Base-by-base conservation (phyloP, 2,113 vertebrate species). In the Ptilorrhoa leucosticta region DNA sequence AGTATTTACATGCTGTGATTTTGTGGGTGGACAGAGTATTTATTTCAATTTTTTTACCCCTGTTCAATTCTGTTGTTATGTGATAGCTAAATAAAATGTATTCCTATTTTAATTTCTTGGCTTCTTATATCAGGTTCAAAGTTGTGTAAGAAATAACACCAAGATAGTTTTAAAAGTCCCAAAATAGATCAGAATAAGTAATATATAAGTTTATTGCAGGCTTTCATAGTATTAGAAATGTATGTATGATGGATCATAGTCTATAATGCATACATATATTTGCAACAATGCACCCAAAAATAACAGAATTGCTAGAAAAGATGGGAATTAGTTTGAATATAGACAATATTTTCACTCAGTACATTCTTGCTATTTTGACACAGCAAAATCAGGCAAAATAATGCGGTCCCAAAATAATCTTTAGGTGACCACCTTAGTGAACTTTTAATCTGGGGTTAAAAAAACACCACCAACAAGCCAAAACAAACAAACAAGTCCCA, bases 21-120 rank as follows among this genome's bases (percentile, higher is more conserved):
- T 28, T 73, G 11, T 19, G 48, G 13, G 4, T 56, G 14, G 28
- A 27, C 2, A 37, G 19, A 44, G 2, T 7, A 45, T 44, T 68
- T 57, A 6, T 37, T 65, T 83, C 6, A 6, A 0, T 3, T n/a
- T 37, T 40, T n/a, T 30, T 4, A 14, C 3, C 5, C 4, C 3
- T 16, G 0, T 37, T 79, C n/a, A 80, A 23, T 45, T 58, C 11
- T 1, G 1, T 13, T 76, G 0, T n/a, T 80, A 44, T 19, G 10
- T 35, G 37, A 61, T 14, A 65, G 5, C 6, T 81, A 45, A 75
- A 54, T 66, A 50, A 10, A 3, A 19, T 33, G 1, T 23, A 48
- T 23, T 53, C 3, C 1, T 87, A 16, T 63, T 77, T 83, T 73
- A 53, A 58, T 42, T 54, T 76, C 7, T 66, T 84, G 9, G 0